Evolutionary conservation across 2,797 vertebrate genomes (phyloP).

Genomic region (Anomalospiza imberbis): DNA sequence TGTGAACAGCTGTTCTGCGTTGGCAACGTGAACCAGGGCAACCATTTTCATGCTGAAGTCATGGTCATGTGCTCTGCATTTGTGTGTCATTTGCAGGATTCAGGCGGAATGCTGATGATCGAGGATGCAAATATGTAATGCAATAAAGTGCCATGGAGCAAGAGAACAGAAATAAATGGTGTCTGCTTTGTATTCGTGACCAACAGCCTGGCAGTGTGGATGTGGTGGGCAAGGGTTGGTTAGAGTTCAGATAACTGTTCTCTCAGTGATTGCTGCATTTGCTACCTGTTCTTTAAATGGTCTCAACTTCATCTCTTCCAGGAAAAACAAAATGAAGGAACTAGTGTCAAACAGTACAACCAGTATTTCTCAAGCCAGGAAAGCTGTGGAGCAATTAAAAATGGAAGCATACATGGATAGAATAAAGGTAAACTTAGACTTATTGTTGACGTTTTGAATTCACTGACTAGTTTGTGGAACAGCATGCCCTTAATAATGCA

Average conservation of each 20-base stretch:
- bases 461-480: not conserved
- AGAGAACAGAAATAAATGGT: not conserved
- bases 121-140: not conserved
- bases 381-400: slow-evolving; percentile 96
- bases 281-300: not conserved
- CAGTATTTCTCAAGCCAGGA: slow-evolving; percentile 96
- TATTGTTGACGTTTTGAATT: not conserved
- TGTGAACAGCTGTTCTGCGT: not conserved
- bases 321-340: slow-evolving; percentile 86
- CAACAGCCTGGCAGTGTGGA: not conserved
- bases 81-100: not conserved
- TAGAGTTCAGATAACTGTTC: not conserved
- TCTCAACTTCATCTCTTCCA: slow-evolving; percentile 10
- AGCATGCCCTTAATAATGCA: not conserved
- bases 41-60: not conserved
- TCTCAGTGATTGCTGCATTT: not conserved
- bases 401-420: slow-evolving; percentile 99
- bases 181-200: not conserved
- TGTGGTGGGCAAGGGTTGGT: not conserved
- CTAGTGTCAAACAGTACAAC: slow-evolving; percentile 89
- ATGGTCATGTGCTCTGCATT: not conserved
- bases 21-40: not conserved
- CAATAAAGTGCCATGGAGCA: not conserved
- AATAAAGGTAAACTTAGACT: slow-evolving; percentile 85
- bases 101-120: not conserved